Evolutionary conservation across 2,888 invertebrate species (phyloP), one percentile per base, ranked within the genome.

Genomic region (Melieria omissa): DNA sequence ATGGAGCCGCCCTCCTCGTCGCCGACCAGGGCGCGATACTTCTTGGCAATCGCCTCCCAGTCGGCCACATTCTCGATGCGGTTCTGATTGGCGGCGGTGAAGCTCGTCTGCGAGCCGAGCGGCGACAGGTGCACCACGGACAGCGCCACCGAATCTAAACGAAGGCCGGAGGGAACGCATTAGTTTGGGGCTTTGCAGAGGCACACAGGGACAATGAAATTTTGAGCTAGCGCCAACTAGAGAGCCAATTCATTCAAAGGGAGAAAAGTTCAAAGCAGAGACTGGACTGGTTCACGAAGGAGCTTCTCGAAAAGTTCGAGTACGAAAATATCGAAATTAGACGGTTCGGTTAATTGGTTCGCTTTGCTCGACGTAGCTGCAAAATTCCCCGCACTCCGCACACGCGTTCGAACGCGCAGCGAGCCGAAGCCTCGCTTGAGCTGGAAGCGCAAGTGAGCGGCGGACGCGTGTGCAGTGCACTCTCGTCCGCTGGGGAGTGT

Each of bases 11-110:
- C 88, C 29, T 89, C 89, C 73, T 91, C 91, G 73, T 90, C 89
- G 88, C 93, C 92, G 76, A 91, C 89, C 9, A 96, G 88, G 0
- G 93, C 93, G 29, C 95, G 89, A 85, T 96, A 97, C 84, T 95
- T 96, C 88, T 94, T 94, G 41, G 96, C 93, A 72, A 96, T 96
- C 4, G 92, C 89, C 81, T 95, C 95, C 96, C 96, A 97, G 85
- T 97, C 96, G 3, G 95, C 94, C 7, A 96, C 95, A 81, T 93
- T 95, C 84, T 96, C 96, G 78, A 96, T 95, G 78, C 94, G 90
- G 62, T 92, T 93, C 65, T 91, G 91, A 75, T 89, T 88, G 71
- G 89, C 89, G 77, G 92, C 92, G 81, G 91, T 92, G 87, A 95
- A 94, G 82, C 95, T 95, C 76, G 95, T 87, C 84, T 95, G 95